Evolutionary conservation across 2,888 invertebrate species (phyloP), one percentile per base, ranked within the genome.

Genomic region (Hartigia nigra): DNA sequence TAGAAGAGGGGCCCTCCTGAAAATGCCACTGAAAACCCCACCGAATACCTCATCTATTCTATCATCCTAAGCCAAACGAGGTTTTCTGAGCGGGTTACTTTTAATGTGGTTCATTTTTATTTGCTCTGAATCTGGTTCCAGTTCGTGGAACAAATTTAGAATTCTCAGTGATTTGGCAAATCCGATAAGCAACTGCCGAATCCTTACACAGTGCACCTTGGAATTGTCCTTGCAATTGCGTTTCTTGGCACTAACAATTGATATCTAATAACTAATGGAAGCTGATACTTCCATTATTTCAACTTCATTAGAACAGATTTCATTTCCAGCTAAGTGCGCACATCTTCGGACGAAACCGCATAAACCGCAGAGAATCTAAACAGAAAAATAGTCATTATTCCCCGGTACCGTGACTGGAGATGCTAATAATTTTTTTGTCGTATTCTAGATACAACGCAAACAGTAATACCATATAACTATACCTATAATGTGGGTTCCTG

Each of bases 11-110:
- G 83, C 81, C 82, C 77, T 83, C 83, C 81, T 87, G 84, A 88
- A 88, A 89, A 88, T 87, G 86, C 85, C 87, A 88, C 87, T 84
- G 74, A 86, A 87, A 83, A 76, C 74, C 70, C 23, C 72, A 69
- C 34, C 69, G 75, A 35, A 69, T 77, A 55, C 55, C 55, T 55
- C 14, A 55, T 55, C 55, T 55, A 23, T 55, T 23, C 23, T 55
- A 55, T 55, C 55, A 55, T 55, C 55, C 55, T 55, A 55, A 55
- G 23, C 55, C 23, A 55, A 2, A 55, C 55, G 23, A 23, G 31
- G 4, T 2, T 23, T 31, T 31, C 32, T 14, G 14, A 72, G n/a
- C 72, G 14, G 31, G 31, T 14, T 23, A 14, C 31, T 31, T 55
- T 55, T 55, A 9, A 23, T 55, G 23, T 9, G 55, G 55, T 23